Evolutionary conservation across 2,888 invertebrate species (phyloP).

Genomic region (Julus scanicus): DNA sequence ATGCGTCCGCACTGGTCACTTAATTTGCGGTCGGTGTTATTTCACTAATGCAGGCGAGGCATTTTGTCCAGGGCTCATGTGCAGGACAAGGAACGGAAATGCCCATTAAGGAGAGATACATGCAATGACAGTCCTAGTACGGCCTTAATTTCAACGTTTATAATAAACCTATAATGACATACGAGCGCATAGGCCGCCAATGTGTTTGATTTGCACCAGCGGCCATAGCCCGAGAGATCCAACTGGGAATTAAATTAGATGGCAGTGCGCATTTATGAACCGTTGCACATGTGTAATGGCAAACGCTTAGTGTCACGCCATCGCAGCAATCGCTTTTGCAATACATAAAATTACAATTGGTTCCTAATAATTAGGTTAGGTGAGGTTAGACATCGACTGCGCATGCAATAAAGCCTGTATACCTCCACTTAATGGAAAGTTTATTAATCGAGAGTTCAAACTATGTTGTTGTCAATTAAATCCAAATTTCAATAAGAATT

Average conservation of each 20-base stretch:
- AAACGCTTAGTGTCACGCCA: too few relatives aligned
- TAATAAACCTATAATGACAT: conserved; percentile 6
- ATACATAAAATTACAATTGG: too few relatives aligned
- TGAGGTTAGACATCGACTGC: too few relatives aligned
- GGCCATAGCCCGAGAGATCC: neutral
- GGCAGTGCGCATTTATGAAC: neutral
- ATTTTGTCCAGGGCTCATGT: neutral
- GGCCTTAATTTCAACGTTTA: conserved; percentile 2
- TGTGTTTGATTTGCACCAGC: conserved; percentile 4
- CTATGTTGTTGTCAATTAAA: too few relatives aligned
- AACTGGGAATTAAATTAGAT: conserved; percentile 19
- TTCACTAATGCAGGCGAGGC: conserved; percentile 9
- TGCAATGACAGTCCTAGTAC: neutral
- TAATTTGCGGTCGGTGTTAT: conserved; percentile 7
- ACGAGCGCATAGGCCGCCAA: neutral
- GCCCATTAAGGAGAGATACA: conserved; percentile 3
- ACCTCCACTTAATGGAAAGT: too few relatives aligned
- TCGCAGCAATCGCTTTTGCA: too few relatives aligned
- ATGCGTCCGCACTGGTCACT: conserved; percentile 19
- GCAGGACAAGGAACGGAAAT: conserved; percentile 19
- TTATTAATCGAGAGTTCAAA: too few relatives aligned
- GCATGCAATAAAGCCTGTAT: too few relatives aligned
- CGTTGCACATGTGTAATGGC: neutral
- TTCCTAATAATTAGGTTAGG: too few relatives aligned
- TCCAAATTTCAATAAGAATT: too few relatives aligned